These are phyloP conservation scores for Zootermopsis nevadensis DNA, from an alignment of 2,888 invertebrate genomes.

Conservation along the genomic window DNA sequence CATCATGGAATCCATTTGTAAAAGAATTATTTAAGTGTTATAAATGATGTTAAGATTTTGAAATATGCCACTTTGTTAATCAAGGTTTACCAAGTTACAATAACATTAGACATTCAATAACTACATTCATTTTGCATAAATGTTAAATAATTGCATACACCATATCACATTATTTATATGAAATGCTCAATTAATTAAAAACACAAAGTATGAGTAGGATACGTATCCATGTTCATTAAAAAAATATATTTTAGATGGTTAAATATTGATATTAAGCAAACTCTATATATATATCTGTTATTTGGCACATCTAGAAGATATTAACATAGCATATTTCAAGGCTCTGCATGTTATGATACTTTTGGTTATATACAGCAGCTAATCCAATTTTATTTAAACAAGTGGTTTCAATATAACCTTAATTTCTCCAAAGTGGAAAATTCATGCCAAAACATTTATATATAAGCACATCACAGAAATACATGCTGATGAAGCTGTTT, in stretches of 20 bases:
- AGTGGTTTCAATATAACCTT: background rate
- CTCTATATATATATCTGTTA: constrained; percentile 25
- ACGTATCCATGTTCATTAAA: constrained; percentile 8
- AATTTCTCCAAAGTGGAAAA: constrained; percentile 11
- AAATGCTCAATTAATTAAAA: constrained; percentile 43
- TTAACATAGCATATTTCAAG: constrained; percentile 21
- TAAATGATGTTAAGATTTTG: constrained; percentile 19
- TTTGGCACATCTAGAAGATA: constrained; percentile 12
- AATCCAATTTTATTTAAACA: too few relatives aligned
- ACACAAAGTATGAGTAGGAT: constrained; percentile 34
- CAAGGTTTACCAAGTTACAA: constrained; percentile 8
- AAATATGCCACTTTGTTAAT: constrained; percentile 29
- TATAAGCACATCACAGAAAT: background rate
- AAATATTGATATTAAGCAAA: constrained; percentile 16
- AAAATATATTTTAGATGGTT: background rate
- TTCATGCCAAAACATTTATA: constrained; percentile 36
- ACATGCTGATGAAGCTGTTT: background rate
- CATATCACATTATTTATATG: constrained; percentile 32
- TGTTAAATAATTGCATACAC: constrained; percentile 24
- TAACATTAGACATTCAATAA: constrained; percentile 14
- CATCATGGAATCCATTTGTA: background rate
- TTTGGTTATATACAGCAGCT: background rate
- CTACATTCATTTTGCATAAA: constrained; percentile 22
- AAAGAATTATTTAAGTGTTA: background rate
- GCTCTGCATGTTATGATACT: background rate